Conservation (phyloP, 1,140 invertebrate species). For the Copidosoma floridanum region DNA sequence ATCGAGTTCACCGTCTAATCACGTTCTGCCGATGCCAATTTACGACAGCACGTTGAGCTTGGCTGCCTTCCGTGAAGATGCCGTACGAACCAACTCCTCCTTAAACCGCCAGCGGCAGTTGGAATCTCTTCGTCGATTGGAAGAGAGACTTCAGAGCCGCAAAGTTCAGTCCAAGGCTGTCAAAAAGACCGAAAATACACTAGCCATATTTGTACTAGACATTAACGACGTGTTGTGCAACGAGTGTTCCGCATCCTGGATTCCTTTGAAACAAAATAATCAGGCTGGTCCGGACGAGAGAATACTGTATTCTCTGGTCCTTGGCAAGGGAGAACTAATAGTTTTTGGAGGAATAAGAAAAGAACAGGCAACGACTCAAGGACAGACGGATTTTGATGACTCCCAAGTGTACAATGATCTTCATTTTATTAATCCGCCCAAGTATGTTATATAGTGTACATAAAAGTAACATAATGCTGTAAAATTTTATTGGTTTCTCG, state of each 20-base stretch:
- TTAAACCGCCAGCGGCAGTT: slow-evolving; percentile 62
- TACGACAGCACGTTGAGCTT: slow-evolving; percentile 60
- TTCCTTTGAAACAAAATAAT: slow-evolving; percentile 64
- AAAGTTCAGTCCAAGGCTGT: slow-evolving; percentile 34
- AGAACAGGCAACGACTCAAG: slow-evolving; percentile 56
- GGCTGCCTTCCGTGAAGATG: slow-evolving; percentile 62
- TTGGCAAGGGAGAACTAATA: slow-evolving; percentile 87
- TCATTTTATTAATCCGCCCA: slow-evolving; percentile 75
- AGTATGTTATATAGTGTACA: slow-evolving; percentile 66
- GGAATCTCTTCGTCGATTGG: slow-evolving; percentile 63
- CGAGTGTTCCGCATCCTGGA: slow-evolving; percentile 73
- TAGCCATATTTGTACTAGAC: slow-evolving; percentile 85
- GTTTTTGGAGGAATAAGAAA: slow-evolving; percentile 92
- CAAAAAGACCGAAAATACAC: slow-evolving; percentile 57
- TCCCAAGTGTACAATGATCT: slow-evolving; percentile 74
- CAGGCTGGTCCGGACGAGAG: slow-evolving; percentile 80
- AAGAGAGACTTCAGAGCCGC: slow-evolving; percentile 56
- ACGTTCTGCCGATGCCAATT: slow-evolving; percentile 44
- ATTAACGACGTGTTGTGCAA: slow-evolving; percentile 70
- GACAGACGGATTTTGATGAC: slow-evolving; percentile 50
- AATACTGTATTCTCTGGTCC: slow-evolving; percentile 84
- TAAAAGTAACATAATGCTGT: neutral
- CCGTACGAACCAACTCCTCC: slow-evolving; percentile 49
- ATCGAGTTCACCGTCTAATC: slow-evolving; percentile 26
- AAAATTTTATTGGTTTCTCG: too few relatives aligned